A percentile compares a stretch with the other conserved stretches of the same genome.
Evolutionary conservation across 2,113 vertebrate genomes (phyloP).

Genomic region (Rhinichthys klamathensis): DNA sequence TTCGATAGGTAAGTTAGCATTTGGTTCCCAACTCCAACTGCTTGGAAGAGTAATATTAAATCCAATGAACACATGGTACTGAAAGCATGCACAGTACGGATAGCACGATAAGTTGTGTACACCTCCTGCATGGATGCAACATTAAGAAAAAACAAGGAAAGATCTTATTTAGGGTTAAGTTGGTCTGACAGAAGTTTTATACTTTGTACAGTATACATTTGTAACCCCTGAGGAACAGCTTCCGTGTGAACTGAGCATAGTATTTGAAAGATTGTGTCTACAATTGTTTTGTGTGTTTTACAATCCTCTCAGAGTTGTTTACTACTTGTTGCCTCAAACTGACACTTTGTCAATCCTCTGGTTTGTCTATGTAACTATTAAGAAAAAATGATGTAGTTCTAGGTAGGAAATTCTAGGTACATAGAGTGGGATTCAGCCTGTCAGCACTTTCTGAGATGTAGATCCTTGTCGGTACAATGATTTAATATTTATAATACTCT

Average conservation of each 20-base stretch:
- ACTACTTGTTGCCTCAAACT: constrained; percentile 45
- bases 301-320: constrained; percentile 42
- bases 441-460: constrained; percentile 5
- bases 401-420: background rate
- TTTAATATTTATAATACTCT: constrained; percentile 1
- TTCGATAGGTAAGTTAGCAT: constrained; percentile 20
- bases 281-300: too few relatives aligned
- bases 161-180: constrained; percentile 10
- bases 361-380: constrained; percentile 24
- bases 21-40: constrained; percentile 22
- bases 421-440: background rate
- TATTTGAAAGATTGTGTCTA: constrained; percentile 45
- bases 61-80: constrained; percentile 35
- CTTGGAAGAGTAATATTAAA: constrained; percentile 45
- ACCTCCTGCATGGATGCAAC: constrained; percentile 53
- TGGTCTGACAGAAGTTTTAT: constrained; percentile 12
- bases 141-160: constrained; percentile 25
- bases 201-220: constrained; percentile 25
- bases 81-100: constrained; percentile 49
- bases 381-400: background rate
- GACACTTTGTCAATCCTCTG: constrained; percentile 37
- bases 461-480: background rate
- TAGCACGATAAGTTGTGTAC: constrained; percentile 52
- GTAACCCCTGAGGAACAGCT: background rate
- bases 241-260: constrained; percentile 41